Evolutionary conservation across 1,140 invertebrate species (phyloP), one percentile per base, ranked within the genome.

Genomic region (Mactra quadrangularis): DNA sequence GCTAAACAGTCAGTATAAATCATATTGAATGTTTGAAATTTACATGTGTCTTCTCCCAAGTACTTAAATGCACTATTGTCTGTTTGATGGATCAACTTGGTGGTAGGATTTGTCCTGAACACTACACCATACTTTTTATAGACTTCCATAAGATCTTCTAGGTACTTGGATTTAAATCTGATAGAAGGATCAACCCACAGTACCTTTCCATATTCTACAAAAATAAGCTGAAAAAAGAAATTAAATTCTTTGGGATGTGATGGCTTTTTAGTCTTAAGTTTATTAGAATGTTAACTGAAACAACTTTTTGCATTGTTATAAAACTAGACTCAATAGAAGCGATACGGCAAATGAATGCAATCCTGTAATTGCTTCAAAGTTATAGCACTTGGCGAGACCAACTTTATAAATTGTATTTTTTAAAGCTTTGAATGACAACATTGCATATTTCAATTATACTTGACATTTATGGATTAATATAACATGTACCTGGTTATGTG

Each of bases 121-220:
- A 75, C 27, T 9, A 41, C 19, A 22, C 71, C 55, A 60, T 59
- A 29, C 31, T 4, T 33, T 45, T 47, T 45, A 6, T 31, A 31
- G 3, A 25, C 11, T 4, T 15, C 31, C 22, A 75, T 22, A 9
- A 29, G 15, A 15, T 57, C 29, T 7, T 75, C 55, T 4, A 60
- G 41, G 29, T 75, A n/a, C 1, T 27, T 17, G 6, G 71, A 35
- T 45, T 19, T 59, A 29, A 57, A 75, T 15, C 55, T 22, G 7
- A 75, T 35, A 7, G 71, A 35, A 33, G n/a, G 38, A 31, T 75
- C 71, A 1, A 60, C 27, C 71, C 71, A 75, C 71, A 52, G 59
- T 0, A 75, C 71, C 29, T 59, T 59, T 7, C 71, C 71, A 45
- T 41, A 75, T 38, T 75, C 71, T 33, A 75, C 35, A 1, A 75